Percentiles rank a stretch among this genome's conserved stretches.
Conservation (phyloP, 2,888 invertebrate genomes). For the Tubiluchus corallicola region DNA sequence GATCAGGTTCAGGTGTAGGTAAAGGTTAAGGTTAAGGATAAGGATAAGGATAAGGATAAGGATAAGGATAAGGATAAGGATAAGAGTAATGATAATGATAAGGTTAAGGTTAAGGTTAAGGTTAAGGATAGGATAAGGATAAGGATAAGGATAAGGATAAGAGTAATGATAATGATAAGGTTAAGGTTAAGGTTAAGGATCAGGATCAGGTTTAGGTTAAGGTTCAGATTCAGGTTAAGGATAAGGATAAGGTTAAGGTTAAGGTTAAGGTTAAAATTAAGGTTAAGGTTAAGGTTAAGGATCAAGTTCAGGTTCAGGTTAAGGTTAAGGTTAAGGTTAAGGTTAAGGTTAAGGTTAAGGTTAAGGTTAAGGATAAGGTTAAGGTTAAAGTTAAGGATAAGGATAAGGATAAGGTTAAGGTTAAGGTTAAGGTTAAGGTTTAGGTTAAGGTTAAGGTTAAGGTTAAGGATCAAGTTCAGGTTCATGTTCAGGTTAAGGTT, state of each 20-base stretch:
- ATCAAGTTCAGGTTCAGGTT: neutral
- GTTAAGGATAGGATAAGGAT: no score
- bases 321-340: neutral
- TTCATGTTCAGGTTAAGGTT: neutral
- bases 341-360: neutral
- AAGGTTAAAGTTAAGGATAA: neutral
- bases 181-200: no score
- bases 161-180: no score
- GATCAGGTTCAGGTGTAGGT: no score
- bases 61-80: no score
- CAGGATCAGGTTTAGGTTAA: constrained; percentile 3
- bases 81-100: no score
- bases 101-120: no score
- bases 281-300: neutral
- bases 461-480: neutral
- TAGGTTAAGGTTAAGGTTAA: neutral
- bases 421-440: neutral
- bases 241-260: neutral
- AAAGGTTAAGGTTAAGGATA: no score
- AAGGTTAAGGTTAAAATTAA: neutral
- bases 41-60: no score
- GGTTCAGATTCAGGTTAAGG: neutral
- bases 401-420: neutral
- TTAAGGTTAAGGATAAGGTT: neutral
- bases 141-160: no score